Conservation (phyloP, 2,888 invertebrate species). For the Platypus cylindrus region DNA sequence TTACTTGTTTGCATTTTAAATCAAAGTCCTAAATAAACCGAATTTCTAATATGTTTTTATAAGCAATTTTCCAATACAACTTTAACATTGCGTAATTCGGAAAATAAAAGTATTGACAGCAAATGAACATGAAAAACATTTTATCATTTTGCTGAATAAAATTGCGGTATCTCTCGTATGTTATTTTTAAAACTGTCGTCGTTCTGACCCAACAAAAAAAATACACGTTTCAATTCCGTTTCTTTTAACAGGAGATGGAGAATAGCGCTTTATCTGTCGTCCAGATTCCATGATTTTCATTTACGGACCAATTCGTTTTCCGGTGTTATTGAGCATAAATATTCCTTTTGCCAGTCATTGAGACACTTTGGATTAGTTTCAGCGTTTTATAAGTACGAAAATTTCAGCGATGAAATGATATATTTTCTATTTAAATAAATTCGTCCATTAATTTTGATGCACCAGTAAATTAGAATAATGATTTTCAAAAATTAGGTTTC, state of each 20-base stretch:
- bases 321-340: conserved; percentile 6
- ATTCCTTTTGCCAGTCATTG: conserved; percentile 3
- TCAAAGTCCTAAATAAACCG: too few relatives aligned
- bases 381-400: conserved; percentile 4
- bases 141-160: conserved; percentile 1
- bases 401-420: not conserved
- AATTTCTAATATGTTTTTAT: too few relatives aligned
- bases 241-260: not conserved
- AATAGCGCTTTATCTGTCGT: conserved; percentile 2
- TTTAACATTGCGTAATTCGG: too few relatives aligned
- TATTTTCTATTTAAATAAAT: too few relatives aligned
- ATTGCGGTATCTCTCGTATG: conserved; percentile 2
- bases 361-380: conserved; percentile 5
- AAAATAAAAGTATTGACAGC: too few relatives aligned
- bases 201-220: too few relatives aligned
- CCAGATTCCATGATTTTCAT: conserved; percentile 6
- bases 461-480: too few relatives aligned
- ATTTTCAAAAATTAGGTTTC: too few relatives aligned
- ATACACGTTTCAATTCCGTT: not conserved
- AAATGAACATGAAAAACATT: conserved; percentile 2
- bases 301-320: conserved; percentile 5
- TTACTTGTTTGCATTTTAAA: too few relatives aligned
- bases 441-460: too few relatives aligned
- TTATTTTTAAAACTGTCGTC: conserved; percentile 7
- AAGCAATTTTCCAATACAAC: too few relatives aligned